phyloP scores from a whole-genome alignment of 2,888 invertebrate species.

The Alcis repandata region DNA sequence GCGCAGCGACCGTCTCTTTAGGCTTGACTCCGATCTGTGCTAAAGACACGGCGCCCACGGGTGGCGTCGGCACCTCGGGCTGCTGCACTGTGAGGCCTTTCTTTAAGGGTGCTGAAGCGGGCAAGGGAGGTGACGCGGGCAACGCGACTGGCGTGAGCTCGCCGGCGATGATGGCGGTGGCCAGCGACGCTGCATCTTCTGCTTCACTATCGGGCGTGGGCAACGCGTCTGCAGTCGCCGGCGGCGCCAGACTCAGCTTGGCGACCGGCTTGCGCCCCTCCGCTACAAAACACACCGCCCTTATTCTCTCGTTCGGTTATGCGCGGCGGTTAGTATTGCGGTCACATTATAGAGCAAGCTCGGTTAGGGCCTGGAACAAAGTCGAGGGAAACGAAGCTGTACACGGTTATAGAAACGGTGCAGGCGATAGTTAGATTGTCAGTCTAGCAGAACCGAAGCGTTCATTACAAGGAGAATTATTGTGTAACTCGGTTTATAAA shows the following conservation, averaged over 20 bases:
- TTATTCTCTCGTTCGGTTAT: slow-evolving; percentile 82
- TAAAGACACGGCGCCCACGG: slow-evolving; percentile 83
- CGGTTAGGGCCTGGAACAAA: slow-evolving; percentile 88
- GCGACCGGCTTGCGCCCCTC: slow-evolving; percentile 82
- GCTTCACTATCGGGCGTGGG: slow-evolving; percentile 84
- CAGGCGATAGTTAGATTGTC: slow-evolving; percentile 81
- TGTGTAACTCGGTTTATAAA: slow-evolving; percentile 41
- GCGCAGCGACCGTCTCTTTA: slow-evolving; percentile 73
- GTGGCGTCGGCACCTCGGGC: slow-evolving; percentile 81
- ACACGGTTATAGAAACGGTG: slow-evolving; percentile 82
- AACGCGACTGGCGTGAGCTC: slow-evolving; percentile 73
- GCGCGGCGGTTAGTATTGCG: slow-evolving; percentile 85
- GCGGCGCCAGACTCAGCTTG: slow-evolving; percentile 77
- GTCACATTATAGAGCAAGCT: slow-evolving; percentile 87
- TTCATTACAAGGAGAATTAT: slow-evolving; percentile 82
- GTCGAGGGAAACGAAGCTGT: slow-evolving; percentile 82
- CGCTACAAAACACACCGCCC: slow-evolving; percentile 84
- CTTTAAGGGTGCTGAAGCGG: slow-evolving; percentile 52
- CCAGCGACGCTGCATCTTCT: slow-evolving; percentile 82
- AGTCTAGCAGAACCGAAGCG: slow-evolving; percentile 71
- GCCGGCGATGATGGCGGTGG: slow-evolving; percentile 81
- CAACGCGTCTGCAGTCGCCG: slow-evolving; percentile 72
- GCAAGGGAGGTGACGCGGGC: slow-evolving; percentile 60
- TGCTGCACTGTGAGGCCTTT: slow-evolving; percentile 70
- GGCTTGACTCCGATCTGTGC: slow-evolving; percentile 81